Evolutionary conservation across 1,140 invertebrate genomes (phyloP).

Genomic region (Drosophila chauvacae): DNA sequence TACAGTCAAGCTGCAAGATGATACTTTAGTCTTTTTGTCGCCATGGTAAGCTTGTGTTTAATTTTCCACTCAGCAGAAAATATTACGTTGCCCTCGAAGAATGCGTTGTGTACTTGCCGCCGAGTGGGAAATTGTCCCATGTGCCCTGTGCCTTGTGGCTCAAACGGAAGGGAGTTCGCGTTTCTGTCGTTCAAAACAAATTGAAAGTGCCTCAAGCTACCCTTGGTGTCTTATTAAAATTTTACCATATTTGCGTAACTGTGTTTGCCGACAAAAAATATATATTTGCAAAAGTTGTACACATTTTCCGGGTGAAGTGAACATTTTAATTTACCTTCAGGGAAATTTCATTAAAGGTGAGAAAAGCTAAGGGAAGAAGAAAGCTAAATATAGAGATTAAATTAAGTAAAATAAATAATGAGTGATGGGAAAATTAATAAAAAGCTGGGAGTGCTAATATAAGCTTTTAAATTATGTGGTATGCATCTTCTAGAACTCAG

Average conservation of each 20-base stretch:
- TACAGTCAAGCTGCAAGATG: conserved; percentile 19
- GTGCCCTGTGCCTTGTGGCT: conserved; percentile 14
- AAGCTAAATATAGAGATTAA: not conserved
- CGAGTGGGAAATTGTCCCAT: conserved; percentile 14
- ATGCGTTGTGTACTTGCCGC: conserved; percentile 1
- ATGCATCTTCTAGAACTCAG: not conserved
- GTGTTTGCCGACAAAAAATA: conserved; percentile 1
- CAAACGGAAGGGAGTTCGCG: conserved; percentile 1
- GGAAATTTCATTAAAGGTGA: not conserved
- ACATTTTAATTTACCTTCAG: conserved; percentile 17
- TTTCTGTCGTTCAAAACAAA: conserved; percentile 22
- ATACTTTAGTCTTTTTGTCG: conserved; percentile 24
- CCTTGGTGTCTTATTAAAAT: conserved; percentile 22
- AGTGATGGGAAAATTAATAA: not conserved
- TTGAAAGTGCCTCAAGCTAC: conserved; percentile 25
- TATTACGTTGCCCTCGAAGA: conserved; percentile 19
- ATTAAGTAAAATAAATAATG: not conserved
- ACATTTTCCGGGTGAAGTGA: conserved; percentile 1
- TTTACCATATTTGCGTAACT: conserved; percentile 22
- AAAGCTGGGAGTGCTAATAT: not conserved
- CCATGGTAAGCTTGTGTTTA: conserved; percentile 30
- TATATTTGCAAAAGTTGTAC: not conserved
- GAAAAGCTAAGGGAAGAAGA: not conserved
- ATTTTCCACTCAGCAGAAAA: conserved; percentile 31
- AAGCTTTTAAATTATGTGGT: fast-evolving